Base-by-base conservation (phyloP, 2,797 vertebrate species). In the Mustela erminea region DNA sequence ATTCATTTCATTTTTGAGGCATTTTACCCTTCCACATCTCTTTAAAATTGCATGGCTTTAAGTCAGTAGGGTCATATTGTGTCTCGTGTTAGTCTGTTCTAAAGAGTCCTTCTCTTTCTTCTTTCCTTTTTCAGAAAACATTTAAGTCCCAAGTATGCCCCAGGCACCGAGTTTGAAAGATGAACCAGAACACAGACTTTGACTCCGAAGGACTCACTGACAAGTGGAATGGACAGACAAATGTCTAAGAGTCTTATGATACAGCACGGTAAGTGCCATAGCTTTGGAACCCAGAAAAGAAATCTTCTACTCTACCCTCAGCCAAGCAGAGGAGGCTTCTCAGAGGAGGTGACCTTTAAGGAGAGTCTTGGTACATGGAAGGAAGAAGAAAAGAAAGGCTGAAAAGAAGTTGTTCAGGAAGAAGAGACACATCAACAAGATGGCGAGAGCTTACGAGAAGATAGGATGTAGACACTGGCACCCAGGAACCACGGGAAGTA, bases 261-360 rank as follows among this genome's bases (percentile, higher is more conserved):
- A 9, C 0, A 14, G 56, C 14, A 1, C 2, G 11, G 38, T 23
- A 21, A 56, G 9, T 0, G 2, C 6, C 7, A 11, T 0, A 68
- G 8, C 2, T 62, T 3, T 38, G 21, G 27, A 66, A 17, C 1
- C 20, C 56, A 80, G 68, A 29, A 60, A 32, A 46, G 0, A 1
- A 38, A 14, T 54, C 49, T 54, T 70, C 9, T 20, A 7, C 0
- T 8, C 41, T 56, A 32, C 9, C 41, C 43, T n/a, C 0, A 9
- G 18, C 29, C 2, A 2, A 14, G 46, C 17, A 81, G n/a, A 85
- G 5, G 85, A 72, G 15, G 20, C 1, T 46, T 68, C 70, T 10
- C 60, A 7, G 32, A 75, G 49, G 41, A 74, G 52, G 25, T 18
- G 29, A 46, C 13, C 11, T 5, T 21, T 14, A 13, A 21, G 12